Base-by-base conservation (phyloP, 1,140 invertebrate species). In the Chrysoperla carnea region DNA sequence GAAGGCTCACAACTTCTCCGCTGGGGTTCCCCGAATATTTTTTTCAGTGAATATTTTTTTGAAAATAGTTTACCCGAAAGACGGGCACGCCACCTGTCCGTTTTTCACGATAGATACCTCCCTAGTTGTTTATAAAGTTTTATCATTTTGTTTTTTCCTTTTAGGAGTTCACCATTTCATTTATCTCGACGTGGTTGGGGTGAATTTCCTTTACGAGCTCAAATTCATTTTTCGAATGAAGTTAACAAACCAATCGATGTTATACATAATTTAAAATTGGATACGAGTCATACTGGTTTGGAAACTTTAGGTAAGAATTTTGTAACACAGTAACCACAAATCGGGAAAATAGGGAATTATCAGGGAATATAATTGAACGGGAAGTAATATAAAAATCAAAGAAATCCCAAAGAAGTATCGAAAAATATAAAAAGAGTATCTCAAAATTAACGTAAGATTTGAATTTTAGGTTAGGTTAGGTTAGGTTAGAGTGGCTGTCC, bases 101-200 rank as follows among this genome's bases (percentile, higher is more conserved):
- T 27, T 27, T 6, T 17, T n/a, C n/a, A 33, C 28, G 17, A 15
- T 15, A 38, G 9, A 29, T 31, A 29, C 13, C 23, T 27, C 4
- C 11, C 11, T 42, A 27, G 11, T 29, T 23, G 13, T 42, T 2
- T 8, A 35, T 36, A 27, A 12, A 39, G 1, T 41, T 37, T 41
- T 44, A 31, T 42, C 38, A 23, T 9, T 44, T 46, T 50, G 29
- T 14, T 39, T 51, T 46, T n/a, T n/a, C n/a, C n/a, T 55, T 54
- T 8, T 52, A 82, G 78, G 38, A 62, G 72, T 31, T 68, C 78
- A 1, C 88, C 88, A 7, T 92, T 86, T 68, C 80, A 89, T 56
- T 56, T 93, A 37, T 76, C 77, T 0, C 69, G 85, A 37, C 67
- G 83, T 39, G 88, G 88, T 13, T 93, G 88, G 88, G 88, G 88